Conservation (phyloP, 1,140 invertebrate species). For the Dendrolimus punctatus region DNA sequence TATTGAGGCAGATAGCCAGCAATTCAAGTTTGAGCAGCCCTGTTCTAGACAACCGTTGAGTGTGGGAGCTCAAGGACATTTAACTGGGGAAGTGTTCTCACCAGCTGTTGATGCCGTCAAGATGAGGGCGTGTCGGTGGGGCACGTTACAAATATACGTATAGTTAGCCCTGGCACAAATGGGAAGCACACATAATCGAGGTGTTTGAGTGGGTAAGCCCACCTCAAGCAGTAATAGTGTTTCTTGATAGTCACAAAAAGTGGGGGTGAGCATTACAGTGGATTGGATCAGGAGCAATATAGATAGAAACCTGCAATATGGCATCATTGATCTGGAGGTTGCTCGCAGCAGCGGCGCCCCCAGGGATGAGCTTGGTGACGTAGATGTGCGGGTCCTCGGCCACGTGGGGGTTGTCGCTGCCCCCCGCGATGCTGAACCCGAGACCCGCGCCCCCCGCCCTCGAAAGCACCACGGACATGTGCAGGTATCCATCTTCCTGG, state of each 20-base stretch:
- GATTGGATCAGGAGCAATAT: background rate
- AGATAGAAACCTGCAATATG: constrained; percentile 77
- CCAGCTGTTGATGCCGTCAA: no score
- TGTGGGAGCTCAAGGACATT: no score
- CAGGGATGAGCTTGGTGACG: constrained; percentile 98
- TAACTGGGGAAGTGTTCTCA: no score
- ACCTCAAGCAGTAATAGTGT: no score
- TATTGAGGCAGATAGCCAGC: no score
- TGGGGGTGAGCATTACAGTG: background rate
- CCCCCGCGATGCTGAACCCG: constrained; percentile 98
- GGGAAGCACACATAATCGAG: background rate
- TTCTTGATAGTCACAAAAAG: no score
- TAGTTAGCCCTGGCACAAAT: no score
- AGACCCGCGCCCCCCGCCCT: constrained; percentile 86
- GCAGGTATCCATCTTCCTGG: constrained; percentile 77
- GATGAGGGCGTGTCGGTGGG: no score
- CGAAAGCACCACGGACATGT: constrained; percentile 90
- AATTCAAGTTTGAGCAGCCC: no score
- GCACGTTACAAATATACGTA: no score
- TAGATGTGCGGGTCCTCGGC: constrained; percentile 92
- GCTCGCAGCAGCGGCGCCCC: constrained; percentile 95
- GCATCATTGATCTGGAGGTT: constrained; percentile 91
- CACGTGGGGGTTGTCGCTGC: constrained; percentile 95
- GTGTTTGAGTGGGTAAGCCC: no score
- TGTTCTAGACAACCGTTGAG: no score